Percentiles rank a stretch among this genome's conserved stretches.
phyloP scores from a whole-genome alignment of 1,140 invertebrate species.

The Eumeta japonica region DNA sequence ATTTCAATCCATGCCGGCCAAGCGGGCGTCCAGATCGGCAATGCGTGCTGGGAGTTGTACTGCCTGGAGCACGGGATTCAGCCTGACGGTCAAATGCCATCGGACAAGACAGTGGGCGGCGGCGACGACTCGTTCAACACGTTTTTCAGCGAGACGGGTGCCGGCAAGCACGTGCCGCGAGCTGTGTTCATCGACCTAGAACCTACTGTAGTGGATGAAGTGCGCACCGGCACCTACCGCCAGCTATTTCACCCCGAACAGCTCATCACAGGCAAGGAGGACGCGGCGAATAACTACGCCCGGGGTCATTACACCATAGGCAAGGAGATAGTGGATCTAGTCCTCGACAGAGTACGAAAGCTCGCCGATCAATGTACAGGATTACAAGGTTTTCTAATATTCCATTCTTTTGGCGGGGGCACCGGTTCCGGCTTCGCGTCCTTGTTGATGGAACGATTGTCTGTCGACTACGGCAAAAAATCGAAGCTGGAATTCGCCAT shows the following conservation, averaged over 20 bases:
- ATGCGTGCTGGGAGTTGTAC: constrained; percentile 82
- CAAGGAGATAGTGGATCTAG: constrained; percentile 80
- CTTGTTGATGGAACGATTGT: constrained; percentile 84
- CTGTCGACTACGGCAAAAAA: constrained; percentile 87
- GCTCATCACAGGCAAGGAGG: no score
- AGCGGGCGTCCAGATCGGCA: no score
- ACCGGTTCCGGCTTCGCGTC: constrained; percentile 88
- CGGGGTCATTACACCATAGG: constrained; percentile 78
- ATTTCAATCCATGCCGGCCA: constrained; percentile 73
- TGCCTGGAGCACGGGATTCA: no score
- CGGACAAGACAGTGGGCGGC: constrained; percentile 63
- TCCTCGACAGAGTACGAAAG: constrained; percentile 76
- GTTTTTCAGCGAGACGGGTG: constrained; percentile 87
- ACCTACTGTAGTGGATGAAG: constrained; percentile 79
- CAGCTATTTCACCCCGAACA: no score
- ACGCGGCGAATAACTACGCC: constrained; percentile 83
- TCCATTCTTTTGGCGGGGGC: constrained; percentile 87
- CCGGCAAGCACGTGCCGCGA: constrained; percentile 83
- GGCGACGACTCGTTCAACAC: constrained; percentile 86
- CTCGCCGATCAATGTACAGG: constrained; percentile 85
- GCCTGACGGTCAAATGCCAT: constrained; percentile 69
- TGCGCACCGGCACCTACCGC: constrained; percentile 76
- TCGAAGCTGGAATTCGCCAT: constrained; percentile 87
- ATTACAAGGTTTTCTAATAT: constrained; percentile 84
- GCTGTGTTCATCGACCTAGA: constrained; percentile 87